phyloP scores from a whole-genome alignment of 2,797 vertebrate genomes.

The Hyperoplus immaculatus region DNA sequence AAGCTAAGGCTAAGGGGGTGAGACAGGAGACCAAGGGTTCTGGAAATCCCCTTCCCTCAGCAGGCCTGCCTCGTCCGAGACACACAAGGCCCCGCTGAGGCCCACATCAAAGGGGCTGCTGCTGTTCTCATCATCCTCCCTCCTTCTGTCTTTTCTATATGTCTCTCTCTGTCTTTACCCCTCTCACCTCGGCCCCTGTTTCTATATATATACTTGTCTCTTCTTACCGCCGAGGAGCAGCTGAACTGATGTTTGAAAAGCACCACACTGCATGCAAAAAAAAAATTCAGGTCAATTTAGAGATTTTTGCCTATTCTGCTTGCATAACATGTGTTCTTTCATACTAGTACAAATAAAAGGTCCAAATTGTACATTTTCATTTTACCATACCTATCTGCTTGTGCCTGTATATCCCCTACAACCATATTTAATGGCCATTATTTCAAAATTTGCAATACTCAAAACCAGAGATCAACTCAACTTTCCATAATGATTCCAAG shows the following conservation, averaged over 20 bases:
- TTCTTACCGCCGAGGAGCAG: background rate
- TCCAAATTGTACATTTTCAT: too few species aligned
- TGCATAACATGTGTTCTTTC: too few species aligned
- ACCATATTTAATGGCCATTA: too few species aligned
- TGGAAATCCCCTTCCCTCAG: constrained; percentile 83
- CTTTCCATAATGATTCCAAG: too few species aligned
- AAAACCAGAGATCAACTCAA: too few species aligned
- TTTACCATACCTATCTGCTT: too few species aligned
- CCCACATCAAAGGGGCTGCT: constrained; percentile 80
- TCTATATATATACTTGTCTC: constrained; percentile 47
- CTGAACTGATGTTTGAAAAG: background rate
- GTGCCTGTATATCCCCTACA: too few species aligned
- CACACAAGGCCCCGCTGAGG: constrained; percentile 65
- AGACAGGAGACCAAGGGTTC: constrained; percentile 64
- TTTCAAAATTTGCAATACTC: too few species aligned
- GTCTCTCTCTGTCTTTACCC: constrained; percentile 54
- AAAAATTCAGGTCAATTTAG: too few species aligned
- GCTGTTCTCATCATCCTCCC: constrained; percentile 73
- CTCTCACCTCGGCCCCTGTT: constrained; percentile 40
- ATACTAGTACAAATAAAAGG: too few species aligned
- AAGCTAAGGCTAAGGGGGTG: constrained; percentile 70
- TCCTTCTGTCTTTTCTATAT: constrained; percentile 65
- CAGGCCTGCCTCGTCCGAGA: constrained; percentile 63
- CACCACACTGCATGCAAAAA: too few species aligned
- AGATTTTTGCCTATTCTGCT: too few species aligned